Evolutionary conservation across 2,113 vertebrate genomes (phyloP).

Genomic region (Cephalopterus ornatus): DNA sequence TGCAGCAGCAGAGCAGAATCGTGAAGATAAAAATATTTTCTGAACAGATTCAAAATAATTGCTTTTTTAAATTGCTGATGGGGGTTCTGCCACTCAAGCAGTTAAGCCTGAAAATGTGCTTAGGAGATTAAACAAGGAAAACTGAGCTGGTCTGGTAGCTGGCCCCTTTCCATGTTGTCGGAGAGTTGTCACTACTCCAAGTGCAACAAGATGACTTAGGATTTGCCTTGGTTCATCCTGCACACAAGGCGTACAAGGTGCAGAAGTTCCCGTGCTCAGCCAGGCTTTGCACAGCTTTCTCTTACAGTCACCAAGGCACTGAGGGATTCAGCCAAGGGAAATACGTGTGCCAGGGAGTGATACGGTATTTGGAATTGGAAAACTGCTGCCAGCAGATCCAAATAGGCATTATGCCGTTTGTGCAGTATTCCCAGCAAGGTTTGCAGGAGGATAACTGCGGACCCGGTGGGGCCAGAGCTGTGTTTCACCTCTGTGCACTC

Average conservation of each 20-base stretch:
- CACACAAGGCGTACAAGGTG: background rate
- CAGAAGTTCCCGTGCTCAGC: constrained; percentile 4
- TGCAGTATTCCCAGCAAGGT: background rate
- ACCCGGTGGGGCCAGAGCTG: accelerated
- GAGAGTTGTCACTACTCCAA: constrained; percentile 49
- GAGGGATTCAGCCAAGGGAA: constrained; percentile 3
- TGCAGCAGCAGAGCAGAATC: background rate
- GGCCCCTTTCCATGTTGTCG: constrained; percentile 37
- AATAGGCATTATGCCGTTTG: background rate
- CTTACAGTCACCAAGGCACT: background rate
- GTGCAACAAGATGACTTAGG: background rate
- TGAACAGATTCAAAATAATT: constrained; percentile 68
- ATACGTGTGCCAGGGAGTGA: background rate
- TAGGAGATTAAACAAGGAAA: constrained; percentile 71
- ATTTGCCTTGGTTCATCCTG: constrained; percentile 25
- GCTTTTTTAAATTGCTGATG: constrained; percentile 67
- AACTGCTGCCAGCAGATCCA: background rate
- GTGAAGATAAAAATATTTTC: constrained; percentile 51
- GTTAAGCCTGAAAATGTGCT: constrained; percentile 70
- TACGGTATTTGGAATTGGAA: background rate
- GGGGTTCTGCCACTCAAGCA: constrained; percentile 62
- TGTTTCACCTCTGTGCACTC: background rate
- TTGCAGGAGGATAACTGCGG: background rate
- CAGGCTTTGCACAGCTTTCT: constrained; percentile 16
- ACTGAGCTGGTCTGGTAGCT: constrained; percentile 59